A percentile compares a stretch with the other conserved stretches of the same genome.
phyloP scores from a whole-genome alignment of 1,140 invertebrate genomes.

The Musca domestica region DNA sequence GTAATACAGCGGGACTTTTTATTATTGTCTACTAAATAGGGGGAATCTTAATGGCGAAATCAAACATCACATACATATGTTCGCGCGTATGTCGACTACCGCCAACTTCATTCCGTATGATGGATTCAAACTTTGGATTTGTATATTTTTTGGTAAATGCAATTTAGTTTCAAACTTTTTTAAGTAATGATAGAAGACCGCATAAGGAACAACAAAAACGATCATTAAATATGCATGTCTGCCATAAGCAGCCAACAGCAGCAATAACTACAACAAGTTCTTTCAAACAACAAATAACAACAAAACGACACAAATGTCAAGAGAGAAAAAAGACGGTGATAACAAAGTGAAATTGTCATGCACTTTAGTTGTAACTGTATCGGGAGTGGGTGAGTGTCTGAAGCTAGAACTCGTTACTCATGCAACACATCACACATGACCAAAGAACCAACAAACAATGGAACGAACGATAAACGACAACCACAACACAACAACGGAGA shows the following conservation, averaged over 20 bases:
- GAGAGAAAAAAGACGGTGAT: neutral
- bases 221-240: slow-evolving; percentile 10
- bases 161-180: neutral
- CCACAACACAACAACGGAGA: neutral
- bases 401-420: neutral
- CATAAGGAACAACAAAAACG: neutral
- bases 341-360: neutral
- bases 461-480: neutral
- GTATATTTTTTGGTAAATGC: neutral
- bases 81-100: neutral
- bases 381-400: neutral
- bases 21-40: neutral
- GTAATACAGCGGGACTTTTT: no score
- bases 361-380: neutral
- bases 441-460: neutral
- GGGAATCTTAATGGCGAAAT: neutral
- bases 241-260: neutral
- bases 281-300: neutral
- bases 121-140: no score
- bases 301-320: neutral
- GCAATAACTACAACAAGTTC: neutral
- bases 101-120: neutral
- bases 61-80: neutral
- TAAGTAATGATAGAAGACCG: no score
- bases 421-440: neutral